Percentiles rank a stretch among this genome's conserved stretches.
These are phyloP conservation scores for Phragmatobia fuliginosa DNA, from an alignment of 2,888 invertebrate species.

Conservation along the genomic window DNA sequence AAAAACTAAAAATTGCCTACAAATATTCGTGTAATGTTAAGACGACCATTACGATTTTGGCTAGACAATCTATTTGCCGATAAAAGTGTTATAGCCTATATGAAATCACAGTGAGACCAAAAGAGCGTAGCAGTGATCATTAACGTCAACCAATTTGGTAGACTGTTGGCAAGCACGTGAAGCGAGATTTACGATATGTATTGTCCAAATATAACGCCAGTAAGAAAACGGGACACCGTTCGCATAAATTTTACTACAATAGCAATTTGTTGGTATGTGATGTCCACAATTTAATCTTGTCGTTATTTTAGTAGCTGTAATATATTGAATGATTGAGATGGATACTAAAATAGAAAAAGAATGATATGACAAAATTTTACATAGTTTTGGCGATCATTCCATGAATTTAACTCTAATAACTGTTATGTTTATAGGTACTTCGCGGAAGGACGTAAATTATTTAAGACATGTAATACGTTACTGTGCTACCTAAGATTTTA, in stretches of 20 bases:
- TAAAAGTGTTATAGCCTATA: background rate
- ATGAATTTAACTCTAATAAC: background rate
- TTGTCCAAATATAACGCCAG: background rate
- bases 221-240: background rate
- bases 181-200: conserved; percentile 1
- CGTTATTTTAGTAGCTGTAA: no score
- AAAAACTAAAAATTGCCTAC: background rate
- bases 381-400: no score
- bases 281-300: background rate
- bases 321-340: no score
- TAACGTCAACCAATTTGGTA: conserved; percentile 1
- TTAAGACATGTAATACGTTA: background rate
- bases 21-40: background rate
- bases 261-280: background rate
- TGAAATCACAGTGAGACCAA: background rate
- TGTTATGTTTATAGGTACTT: background rate
- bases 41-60: background rate
- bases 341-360: no score
- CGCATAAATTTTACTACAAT: background rate
- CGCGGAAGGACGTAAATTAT: background rate
- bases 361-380: no score
- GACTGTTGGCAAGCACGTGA: conserved; percentile 2
- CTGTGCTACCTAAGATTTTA: background rate
- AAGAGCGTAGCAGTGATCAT: background rate
- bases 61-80: background rate